Base-by-base conservation (phyloP, 2,797 vertebrate genomes). In the Etheostoma perlongum region DNA sequence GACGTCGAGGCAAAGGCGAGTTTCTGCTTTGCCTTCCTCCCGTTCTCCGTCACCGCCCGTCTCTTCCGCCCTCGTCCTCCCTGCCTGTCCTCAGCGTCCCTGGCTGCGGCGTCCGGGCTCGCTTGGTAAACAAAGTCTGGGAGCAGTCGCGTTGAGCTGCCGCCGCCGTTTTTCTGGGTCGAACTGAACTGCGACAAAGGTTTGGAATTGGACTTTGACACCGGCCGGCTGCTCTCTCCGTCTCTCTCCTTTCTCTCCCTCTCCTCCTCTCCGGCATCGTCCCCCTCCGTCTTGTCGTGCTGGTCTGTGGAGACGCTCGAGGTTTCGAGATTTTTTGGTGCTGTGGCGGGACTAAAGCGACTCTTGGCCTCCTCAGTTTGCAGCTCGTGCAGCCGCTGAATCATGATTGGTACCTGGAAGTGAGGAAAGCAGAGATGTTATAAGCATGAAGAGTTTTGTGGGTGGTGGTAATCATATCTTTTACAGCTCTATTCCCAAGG, bases 21-120 rank as follows among this genome's bases (percentile, higher is more conserved):
- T 79, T 98, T 99, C 51, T 98, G 97, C 74, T 97, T 98, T 14
- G 94, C 96, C 81, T 97, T 98, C 52, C 95, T 94, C 67, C 96
- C 96, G 40, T 93, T 95, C 0, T 98, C 97, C 65, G 92, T 90
- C 23, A 95, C 94, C 0, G 89, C 80, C 58, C 9, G 59, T 33
- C 58, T 89, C 47, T 30, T 90, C n/a, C 74, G 74, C 63, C 75
- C 76, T 71, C 67, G 78, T 42, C 59, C 91, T 93, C 48, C 54
- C 53, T 48, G 74, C 55, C 40, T 10, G 25, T 78, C 73, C 0
- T 91, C 91, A 0, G 14, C 21, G n/a, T 89, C 94, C 80, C 90
- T 55, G 23, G 33, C 30, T 6, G 30, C 33, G 82, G 69, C 1
- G 65, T 76, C 67, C 0, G 64, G 74, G 55, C 80, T 73, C 2